Evolutionary conservation across 2,113 vertebrate species (phyloP).

Genomic region (Apteryx owenii): DNA sequence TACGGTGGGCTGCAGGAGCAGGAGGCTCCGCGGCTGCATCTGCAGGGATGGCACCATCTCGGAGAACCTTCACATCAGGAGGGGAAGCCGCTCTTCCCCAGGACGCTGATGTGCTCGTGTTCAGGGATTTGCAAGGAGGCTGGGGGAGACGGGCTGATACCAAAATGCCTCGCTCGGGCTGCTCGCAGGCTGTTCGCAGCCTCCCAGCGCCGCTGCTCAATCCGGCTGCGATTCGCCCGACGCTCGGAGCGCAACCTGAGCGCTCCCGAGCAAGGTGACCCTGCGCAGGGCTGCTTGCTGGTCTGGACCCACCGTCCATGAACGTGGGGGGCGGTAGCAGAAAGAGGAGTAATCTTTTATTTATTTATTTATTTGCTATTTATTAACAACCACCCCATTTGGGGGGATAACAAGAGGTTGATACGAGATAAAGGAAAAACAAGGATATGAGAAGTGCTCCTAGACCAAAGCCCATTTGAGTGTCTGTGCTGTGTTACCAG

Average conservation of each 20-base stretch:
- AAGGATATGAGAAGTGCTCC: not conserved
- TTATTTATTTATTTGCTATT: not conserved
- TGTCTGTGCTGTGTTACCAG: not conserved
- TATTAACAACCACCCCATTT: not conserved
- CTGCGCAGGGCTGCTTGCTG: not conserved
- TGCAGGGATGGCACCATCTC: rapidly evolving
- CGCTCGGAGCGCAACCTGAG: not conserved
- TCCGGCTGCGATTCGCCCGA: too few species aligned
- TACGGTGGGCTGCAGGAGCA: too few species aligned
- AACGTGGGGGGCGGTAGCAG: not conserved
- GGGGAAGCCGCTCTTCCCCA: not conserved
- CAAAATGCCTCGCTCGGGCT: not conserved
- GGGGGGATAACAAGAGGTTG: not conserved
- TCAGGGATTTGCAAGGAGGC: not conserved
- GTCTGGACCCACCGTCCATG: not conserved
- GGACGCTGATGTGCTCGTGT: not conserved
- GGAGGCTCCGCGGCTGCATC: not conserved
- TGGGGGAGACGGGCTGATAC: not conserved
- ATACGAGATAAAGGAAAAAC: not conserved
- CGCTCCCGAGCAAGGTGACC: not conserved
- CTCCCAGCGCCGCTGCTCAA: too few species aligned
- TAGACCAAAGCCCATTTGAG: too few species aligned
- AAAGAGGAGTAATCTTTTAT: not conserved
- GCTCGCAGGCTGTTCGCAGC: not conserved
- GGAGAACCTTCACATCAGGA: not conserved